Evolutionary conservation across 1,140 invertebrate species (phyloP), one percentile per base, ranked within the genome.

Genomic region (Saccostrea glomerata): DNA sequence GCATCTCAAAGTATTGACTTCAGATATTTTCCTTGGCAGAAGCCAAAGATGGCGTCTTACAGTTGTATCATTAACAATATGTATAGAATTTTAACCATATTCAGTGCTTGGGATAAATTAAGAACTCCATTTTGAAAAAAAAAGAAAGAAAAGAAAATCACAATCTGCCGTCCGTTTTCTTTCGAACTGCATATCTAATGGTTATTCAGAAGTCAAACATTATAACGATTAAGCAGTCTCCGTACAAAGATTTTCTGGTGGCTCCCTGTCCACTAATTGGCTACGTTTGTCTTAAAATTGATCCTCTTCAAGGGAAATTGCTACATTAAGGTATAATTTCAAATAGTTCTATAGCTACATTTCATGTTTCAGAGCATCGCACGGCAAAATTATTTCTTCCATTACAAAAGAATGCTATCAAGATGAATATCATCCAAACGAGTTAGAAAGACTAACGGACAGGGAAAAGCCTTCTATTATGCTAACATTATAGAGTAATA

Each of bases 311-410:
- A n/a, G 15, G 70, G 70, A 77, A 77, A 77, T 77, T 77, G 70
- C 70, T 77, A 30, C 70, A 77, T 77, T 77, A 77, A 77, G 70
- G 70, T 77, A 77, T 77, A 77, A 77, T 77, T 77, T 77, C 70
- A 77, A 77, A 77, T 77, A 77, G 25, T 77, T 77, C 70, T 36
- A 77, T 36, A 77, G 70, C 25, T 77, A 77, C 70, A 77, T 77
- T 77, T 77, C 70, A 77, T 77, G 70, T 77, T 30, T 77, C 25
- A 36, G 70, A 77, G 70, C 30, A 77, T 77, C 70, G 30, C 30
- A 77, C 12, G 25, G 70, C 25, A 77, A 77, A 77, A 77, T 77
- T 30, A 77, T 77, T 36, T 77, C 70, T 77, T 77, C 25, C 25
- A 77, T 77, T 77, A 77, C 25, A 77, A 66, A 63, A 77, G 25